Evolutionary conservation across 2,797 vertebrate species (phyloP), one percentile per base, ranked within the genome.

Genomic region (Sebastes baramenuke): DNA sequence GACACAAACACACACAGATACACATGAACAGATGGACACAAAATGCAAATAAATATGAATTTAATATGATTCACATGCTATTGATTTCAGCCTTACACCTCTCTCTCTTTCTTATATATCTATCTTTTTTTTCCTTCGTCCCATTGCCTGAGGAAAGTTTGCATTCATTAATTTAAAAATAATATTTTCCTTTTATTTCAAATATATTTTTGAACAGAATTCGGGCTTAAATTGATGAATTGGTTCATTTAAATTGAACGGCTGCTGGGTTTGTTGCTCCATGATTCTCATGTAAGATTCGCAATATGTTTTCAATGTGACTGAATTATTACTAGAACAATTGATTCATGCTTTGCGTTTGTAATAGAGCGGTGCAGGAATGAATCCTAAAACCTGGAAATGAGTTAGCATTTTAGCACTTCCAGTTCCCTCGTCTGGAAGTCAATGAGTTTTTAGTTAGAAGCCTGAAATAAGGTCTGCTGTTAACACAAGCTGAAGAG

Each of bases 1-100:
- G 13, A 84, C 24, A 73, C 14, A 75, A 36, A 86, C 54, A 80
- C 55, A 76, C 32, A 77, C 30, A 83, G 8, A 73, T 9, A 65
- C 11, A 72, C 22, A 75, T 27, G 9, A 6, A 54, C 18, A 60
- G 9, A 75, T 54, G 14, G 18, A 72, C 7, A 36, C 5, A 22
- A 9, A 55, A 64, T 30, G 55, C 13, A 6, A 20, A 16, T 56
- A 61, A 10, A 58, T 14, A 52, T 52, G 1, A 46, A 46, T 46
- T 46, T 3, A 46, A 46, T 46, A 34, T 46, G 1, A 38, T 61
- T 54, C 20, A 25, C 14, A 54, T 56, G 29, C 20, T 55, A 34
- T 14, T 73, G 32, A 38, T 56, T 55, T 76, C 20, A 20, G 20
- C 30, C 22, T 16, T 4, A 20, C 7, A 49, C 12, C 4, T 38